Evolutionary conservation across 2,113 vertebrate genomes (phyloP), one percentile per base, ranked within the genome.

Genomic region (Apteryx mantelli): DNA sequence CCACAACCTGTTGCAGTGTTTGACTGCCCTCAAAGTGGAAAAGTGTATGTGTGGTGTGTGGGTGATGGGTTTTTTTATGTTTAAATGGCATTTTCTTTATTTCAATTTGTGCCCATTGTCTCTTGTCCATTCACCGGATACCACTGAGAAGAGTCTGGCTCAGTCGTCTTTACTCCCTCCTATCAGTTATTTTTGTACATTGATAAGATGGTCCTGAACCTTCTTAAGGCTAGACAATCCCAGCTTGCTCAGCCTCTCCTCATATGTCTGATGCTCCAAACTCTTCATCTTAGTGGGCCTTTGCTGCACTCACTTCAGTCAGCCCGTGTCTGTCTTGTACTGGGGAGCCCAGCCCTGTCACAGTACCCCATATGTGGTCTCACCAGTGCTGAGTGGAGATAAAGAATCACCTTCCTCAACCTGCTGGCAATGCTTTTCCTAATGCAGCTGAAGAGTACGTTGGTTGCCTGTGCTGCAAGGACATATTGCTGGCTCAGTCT

Each of bases 41-140:
- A 88, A 24, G 1, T 2, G 65, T 48, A 24, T 46, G 44, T 15
- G 44, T 15, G 7, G 53, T 28, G 56, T 32, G 32, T 60, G 56
- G 17, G 56, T 11, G 25, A 11, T 55, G 30, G 30, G 5, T 11
- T 53, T 44, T 65, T 3, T 20, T 48, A 50, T 0, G 0, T 61
- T 1, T 60, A n/a, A 71, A 28, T 73, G n/a, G 16, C 15, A 60
- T n/a, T 46, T 60, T 12, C 40, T 60, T 24, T 58, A 34, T 18
- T 44, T 26, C 50, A 55, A 25, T 42, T 60, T 40, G 30, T 64
- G n/a, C 1, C 1, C 12, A 3, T 32, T 73, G 24, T 36, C 20
- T 83, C 44, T 48, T 80, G 25, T 74, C 12, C 2, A 7, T 4
- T 81, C 50, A 50, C 20, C 70, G 32, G 19, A 44, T 73, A 30